Conservation (phyloP, 2,797 vertebrate species). For the Poeciliopsis gracilis region DNA sequence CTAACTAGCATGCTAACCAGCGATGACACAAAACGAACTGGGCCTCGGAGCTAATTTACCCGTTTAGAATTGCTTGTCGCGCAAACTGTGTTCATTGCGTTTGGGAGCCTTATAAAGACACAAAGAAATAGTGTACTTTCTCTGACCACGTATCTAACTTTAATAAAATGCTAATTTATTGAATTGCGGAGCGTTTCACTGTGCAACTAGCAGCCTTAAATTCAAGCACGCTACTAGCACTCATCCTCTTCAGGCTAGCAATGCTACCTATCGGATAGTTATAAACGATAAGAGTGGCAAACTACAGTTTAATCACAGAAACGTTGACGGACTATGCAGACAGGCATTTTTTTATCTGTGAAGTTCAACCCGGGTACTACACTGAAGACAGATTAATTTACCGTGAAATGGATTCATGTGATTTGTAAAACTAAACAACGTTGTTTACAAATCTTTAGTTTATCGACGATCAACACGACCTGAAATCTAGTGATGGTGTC, state of each 20-base stretch:
- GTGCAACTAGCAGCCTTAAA: background rate
- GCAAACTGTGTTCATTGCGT: conserved; percentile 13
- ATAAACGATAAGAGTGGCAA: background rate
- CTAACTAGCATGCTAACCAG: conserved; percentile 70
- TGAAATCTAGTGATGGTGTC: background rate
- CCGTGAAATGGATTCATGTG: conserved; percentile 28
- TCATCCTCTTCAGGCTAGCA: conserved; percentile 1
- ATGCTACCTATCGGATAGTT: background rate
- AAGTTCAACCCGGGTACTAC: conserved; percentile 1
- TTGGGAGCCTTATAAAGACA: background rate
- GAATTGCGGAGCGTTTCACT: background rate
- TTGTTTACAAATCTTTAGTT: conserved; percentile 67
- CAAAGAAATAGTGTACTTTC: background rate
- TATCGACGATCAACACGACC: background rate
- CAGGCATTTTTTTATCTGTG: conserved; percentile 11
- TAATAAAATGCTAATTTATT: background rate
- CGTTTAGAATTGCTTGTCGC: conserved; percentile 32
- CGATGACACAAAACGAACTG: conserved; percentile 29
- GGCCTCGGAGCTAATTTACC: conserved; percentile 47
- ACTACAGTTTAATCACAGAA: background rate
- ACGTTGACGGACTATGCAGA: background rate
- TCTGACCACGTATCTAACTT: too few species aligned
- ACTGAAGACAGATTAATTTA: conserved; percentile 36
- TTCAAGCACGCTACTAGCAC: conserved; percentile 60
- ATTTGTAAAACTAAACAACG: conserved; percentile 33